Conservation (phyloP, 2,113 vertebrate genomes). For the Phaethornis superciliosus region DNA sequence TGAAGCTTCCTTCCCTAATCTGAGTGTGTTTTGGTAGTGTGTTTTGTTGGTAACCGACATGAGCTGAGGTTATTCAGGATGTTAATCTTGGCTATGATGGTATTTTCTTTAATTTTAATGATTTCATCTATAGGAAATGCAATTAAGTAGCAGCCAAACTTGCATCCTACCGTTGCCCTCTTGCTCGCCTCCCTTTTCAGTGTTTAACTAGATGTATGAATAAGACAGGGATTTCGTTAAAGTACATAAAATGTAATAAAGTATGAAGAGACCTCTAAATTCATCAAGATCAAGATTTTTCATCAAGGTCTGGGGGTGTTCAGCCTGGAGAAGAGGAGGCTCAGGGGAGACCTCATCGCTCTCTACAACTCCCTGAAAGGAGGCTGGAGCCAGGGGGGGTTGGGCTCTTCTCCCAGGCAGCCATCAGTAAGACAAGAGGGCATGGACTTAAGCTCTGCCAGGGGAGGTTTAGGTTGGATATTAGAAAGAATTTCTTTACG, state of each 20-base stretch:
- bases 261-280: too few species aligned
- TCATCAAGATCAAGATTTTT: too few species aligned
- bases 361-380: too few species aligned
- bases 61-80: neutral
- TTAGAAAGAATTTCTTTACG: too few species aligned
- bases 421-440: too few species aligned
- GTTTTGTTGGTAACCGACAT: neutral
- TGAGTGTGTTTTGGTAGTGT: neutral
- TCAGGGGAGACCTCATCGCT: too few species aligned
- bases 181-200: neutral
- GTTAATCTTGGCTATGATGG: neutral
- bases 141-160: neutral
- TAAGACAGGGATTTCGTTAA: neutral
- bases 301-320: too few species aligned
- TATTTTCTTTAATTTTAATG: neutral
- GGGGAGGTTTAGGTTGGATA: too few species aligned
- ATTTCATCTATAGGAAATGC: conserved; percentile 1
- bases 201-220: neutral
- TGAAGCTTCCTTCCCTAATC: neutral
- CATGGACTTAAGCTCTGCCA: too few species aligned
- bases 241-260: neutral
- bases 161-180: neutral
- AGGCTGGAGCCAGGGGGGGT: too few species aligned
- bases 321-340: too few species aligned
- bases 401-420: too few species aligned